These are phyloP conservation scores for Girardia tigrina DNA, from an alignment of 2,888 invertebrate species.

Conservation along the genomic window DNA sequence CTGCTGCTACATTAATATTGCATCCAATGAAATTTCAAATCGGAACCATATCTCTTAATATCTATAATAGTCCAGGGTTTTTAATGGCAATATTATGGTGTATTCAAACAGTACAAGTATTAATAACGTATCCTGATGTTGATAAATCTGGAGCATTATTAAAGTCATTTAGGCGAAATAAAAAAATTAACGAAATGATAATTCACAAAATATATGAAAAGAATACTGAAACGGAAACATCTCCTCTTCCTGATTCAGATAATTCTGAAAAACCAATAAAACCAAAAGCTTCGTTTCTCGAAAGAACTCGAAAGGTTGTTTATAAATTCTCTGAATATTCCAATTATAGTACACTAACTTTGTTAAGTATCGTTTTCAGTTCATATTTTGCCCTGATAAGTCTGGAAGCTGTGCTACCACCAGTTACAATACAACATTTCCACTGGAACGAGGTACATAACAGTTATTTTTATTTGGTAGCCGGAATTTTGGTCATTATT, in stretches of 20 bases:
- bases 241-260: not conserved
- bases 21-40: constrained; percentile 29
- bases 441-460: constrained; percentile 30
- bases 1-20: constrained; percentile 27
- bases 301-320: not conserved
- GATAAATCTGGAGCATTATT: not conserved
- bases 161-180: not conserved
- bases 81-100: constrained; percentile 33
- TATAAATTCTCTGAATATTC: not conserved
- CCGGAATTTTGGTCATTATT: constrained; percentile 29
- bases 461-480: constrained; percentile 33
- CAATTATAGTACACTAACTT: constrained; percentile 25
- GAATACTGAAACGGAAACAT: not conserved
- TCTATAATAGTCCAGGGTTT: constrained; percentile 33
- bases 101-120: constrained; percentile 27
- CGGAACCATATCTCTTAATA: constrained; percentile 30
- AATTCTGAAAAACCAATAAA: not conserved
- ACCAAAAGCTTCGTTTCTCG: not conserved
- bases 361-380: constrained; percentile 1
- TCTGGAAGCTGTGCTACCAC: constrained; percentile 30
- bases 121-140: constrained; percentile 18
- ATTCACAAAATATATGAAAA: not conserved
- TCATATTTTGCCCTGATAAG: constrained; percentile 32
- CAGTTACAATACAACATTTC: constrained; percentile 29
- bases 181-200: not conserved